phyloP scores from a whole-genome alignment of 2,888 invertebrate genomes.

The Volucella zonaria region DNA sequence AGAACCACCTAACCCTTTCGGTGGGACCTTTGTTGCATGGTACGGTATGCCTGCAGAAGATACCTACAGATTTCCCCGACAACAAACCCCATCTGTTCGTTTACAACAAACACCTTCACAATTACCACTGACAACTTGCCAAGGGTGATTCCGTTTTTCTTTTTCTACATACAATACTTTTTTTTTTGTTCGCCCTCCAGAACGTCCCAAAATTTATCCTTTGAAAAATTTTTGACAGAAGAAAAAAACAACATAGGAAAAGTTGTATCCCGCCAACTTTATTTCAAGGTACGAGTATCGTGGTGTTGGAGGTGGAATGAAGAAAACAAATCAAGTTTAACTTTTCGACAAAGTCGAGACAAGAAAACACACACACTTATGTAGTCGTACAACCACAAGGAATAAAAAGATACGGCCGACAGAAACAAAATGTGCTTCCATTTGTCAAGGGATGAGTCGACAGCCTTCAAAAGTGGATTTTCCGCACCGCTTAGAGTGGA shows the following conservation, averaged over 20 bases:
- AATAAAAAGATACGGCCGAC: constrained; percentile 38
- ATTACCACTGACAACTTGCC: constrained; percentile 49
- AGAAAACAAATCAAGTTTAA: constrained; percentile 28
- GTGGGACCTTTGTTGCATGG: background rate
- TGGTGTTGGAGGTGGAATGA: constrained; percentile 7
- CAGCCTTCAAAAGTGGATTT: constrained; percentile 59
- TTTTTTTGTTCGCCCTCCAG: background rate
- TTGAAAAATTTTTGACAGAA: too few relatives aligned
- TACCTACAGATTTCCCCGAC: background rate
- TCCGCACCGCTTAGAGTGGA: constrained; percentile 54
- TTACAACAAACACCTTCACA: constrained; percentile 22
- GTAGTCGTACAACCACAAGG: background rate
- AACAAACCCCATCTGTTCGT: constrained; percentile 17
- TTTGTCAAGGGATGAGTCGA: constrained; percentile 33
- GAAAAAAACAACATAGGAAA: background rate
- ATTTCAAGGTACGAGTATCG: background rate
- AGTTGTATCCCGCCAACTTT: constrained; percentile 16
- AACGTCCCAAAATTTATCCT: background rate
- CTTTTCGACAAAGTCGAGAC: constrained; percentile 8
- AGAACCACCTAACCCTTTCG: constrained; percentile 3
- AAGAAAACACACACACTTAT: background rate
- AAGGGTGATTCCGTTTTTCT: constrained; percentile 20
- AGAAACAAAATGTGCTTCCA: constrained; percentile 36
- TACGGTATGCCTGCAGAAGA: background rate
- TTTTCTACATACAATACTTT: too few relatives aligned